Percentiles rank a stretch among this genome's conserved stretches.
phyloP scores from a whole-genome alignment of 2,888 invertebrate species.

The Charanyca ferruginea region DNA sequence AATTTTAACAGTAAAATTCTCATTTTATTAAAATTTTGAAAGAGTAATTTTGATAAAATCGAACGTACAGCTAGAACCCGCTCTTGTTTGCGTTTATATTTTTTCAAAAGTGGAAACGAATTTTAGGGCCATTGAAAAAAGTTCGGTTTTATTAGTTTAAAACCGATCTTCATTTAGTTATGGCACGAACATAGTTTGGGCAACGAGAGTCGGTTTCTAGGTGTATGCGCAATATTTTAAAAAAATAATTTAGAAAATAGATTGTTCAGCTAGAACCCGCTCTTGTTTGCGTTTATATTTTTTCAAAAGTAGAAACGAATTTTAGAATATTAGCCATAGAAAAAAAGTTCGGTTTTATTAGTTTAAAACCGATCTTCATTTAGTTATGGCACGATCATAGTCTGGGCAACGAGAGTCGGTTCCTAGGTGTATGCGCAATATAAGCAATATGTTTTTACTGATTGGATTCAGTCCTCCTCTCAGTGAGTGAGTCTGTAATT shows the following conservation, averaged over 20 bases:
- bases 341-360: constrained; percentile 16
- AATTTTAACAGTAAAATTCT: constrained; percentile 59
- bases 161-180: constrained; percentile 11
- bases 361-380: constrained; percentile 18
- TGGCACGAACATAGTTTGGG: background rate
- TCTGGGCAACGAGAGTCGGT: constrained; percentile 15
- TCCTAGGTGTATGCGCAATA: constrained; percentile 14
- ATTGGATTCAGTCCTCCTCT: background rate
- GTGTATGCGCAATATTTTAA: too few relatives aligned
- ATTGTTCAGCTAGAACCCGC: too few relatives aligned
- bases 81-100: constrained; percentile 16
- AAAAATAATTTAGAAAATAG: too few relatives aligned
- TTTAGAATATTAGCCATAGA: too few relatives aligned
- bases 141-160: constrained; percentile 14
- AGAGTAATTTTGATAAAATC: background rate
- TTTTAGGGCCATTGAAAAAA: constrained; percentile 8
- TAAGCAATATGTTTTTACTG: too few relatives aligned
- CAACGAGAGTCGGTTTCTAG: constrained; percentile 27
- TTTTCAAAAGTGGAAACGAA: background rate
- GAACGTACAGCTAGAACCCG: constrained; percentile 25
- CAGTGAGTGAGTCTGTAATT: background rate
- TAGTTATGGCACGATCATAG: background rate
- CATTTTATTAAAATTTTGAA: constrained; percentile 53
- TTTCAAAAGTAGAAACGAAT: too few relatives aligned
- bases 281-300: too few relatives aligned